Base-by-base conservation (phyloP, 1,140 invertebrate species). In the Pseudomyrmex gracilis region DNA sequence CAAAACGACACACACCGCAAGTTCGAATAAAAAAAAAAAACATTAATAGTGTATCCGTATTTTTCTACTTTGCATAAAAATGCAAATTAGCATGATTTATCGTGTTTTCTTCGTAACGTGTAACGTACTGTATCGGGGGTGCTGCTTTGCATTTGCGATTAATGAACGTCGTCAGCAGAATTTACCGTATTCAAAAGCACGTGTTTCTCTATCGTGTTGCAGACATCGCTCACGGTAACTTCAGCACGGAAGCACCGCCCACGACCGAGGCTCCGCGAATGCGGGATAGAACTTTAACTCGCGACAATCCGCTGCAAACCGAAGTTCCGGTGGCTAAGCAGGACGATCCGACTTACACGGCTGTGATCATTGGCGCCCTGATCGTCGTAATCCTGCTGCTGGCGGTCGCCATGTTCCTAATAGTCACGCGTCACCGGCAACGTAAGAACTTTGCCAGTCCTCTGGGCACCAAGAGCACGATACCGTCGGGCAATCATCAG, bases 321-420 rank as follows among this genome's bases (percentile, higher is more conserved):
- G 92, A 94, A 86, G 90, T 93, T 64, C 92, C 94, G 34, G 93
- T 95, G 2, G 94, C 93, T 12, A 94, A 93, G 71, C 93, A 95
- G 70, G 95, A 95, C 74, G 95, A 95, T 76, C 95, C 96, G 68
- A 95, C 95, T 5, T 96, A 96, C 91, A 96, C 96, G 93, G 96
- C 96, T 4, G 95, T 96, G 87, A 95, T 96, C 90, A 96, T 96
- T 85, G 96, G 96, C 2, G 95, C 96, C 2, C 90, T 96, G 47
- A 96, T 95, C 15, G 96, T 96, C 0, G 95, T 96, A 45, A 96
- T 96, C 76, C 92, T 96, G n/a, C 89, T 96, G 2, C 86, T 95
- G 34, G 95, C 95, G 2, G 94, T 95, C 4, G 94, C 95, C 55
- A 96, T 96, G 83, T 95, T 96, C 84, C 91, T 96, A 51, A 95